Evolutionary conservation across 1,140 invertebrate genomes (phyloP).

Genomic region (Bombus pyrosoma): DNA sequence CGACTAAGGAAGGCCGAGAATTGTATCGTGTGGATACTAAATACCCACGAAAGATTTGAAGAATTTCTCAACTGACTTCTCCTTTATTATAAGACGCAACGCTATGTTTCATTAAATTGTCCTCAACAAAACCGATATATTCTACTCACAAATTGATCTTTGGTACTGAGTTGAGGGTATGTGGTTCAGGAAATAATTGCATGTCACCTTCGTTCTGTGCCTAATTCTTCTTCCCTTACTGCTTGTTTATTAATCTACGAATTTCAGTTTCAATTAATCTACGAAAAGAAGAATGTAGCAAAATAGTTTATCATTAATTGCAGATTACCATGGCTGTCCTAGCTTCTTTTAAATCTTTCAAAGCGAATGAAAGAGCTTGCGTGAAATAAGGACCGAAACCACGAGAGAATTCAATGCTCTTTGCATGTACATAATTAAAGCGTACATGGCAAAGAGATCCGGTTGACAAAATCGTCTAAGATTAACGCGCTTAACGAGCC

Average conservation of each 20-base stretch:
- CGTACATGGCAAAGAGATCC: not conserved
- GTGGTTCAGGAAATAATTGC: not conserved
- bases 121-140: not conserved
- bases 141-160: not conserved
- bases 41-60: no score
- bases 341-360: not conserved
- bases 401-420: not conserved
- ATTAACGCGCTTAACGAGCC: not conserved
- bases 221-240: no score
- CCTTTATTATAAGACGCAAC: not conserved
- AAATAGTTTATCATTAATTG: not conserved
- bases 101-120: not conserved
- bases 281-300: no score
- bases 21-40: no score
- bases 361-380: not conserved
- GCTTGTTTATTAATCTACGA: not conserved
- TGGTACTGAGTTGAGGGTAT: no score
- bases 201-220: not conserved
- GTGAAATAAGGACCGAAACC: not conserved
- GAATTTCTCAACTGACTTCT: no score
- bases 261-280: not conserved
- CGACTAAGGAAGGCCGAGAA: no score
- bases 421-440: constrained; percentile 24
- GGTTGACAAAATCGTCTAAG: not conserved
- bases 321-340: no score